Evolutionary conservation across 2,113 vertebrate species (phyloP).

Genomic region (Aspidoscelis tigris): DNA sequence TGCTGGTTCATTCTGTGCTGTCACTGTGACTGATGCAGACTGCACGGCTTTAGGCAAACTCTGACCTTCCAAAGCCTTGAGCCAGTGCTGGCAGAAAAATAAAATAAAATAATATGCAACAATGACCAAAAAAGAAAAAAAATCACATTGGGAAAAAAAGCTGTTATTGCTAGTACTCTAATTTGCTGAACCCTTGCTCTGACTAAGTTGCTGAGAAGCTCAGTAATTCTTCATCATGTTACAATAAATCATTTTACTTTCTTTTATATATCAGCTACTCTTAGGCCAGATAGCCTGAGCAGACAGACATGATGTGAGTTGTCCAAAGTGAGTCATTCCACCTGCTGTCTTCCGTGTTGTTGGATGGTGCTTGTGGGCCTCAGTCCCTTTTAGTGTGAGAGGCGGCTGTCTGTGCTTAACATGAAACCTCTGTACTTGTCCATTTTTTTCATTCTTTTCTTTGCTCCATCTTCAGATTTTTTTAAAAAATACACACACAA

Average conservation of each 20-base stretch:
- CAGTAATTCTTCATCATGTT: conserved; percentile 96
- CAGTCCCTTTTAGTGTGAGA: conserved; percentile 87
- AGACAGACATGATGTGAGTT: conserved; percentile 99
- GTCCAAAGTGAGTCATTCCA: conserved; percentile 98
- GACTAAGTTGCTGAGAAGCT: conserved; percentile 92
- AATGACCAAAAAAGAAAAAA: conserved; percentile 42
- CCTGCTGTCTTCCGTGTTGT: conserved; percentile 95
- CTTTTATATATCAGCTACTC: conserved; percentile 99
- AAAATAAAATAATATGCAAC: conserved; percentile 27
- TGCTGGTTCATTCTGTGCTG: conserved; percentile 84
- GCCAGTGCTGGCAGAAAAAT: conserved; percentile 78
- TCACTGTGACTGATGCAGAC: conserved; percentile 93
- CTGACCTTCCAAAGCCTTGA: conserved; percentile 86
- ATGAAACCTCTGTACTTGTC: conserved; percentile 85
- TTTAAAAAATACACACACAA: conserved; percentile 46
- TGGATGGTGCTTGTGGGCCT: conserved; percentile 90
- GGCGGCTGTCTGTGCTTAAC: conserved; percentile 93
- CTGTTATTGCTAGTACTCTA: conserved; percentile 88
- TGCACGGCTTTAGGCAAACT: conserved; percentile 82
- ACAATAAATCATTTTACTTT: conserved; percentile 99
- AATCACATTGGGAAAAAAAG: conserved; percentile 76
- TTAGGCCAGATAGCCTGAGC: conserved; percentile 99
- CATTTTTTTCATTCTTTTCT: conserved; percentile 85
- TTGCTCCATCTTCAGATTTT: conserved; percentile 79
- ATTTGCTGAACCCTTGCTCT: conserved; percentile 99